A percentile compares a stretch with the other conserved stretches of the same genome.
Conservation (phyloP, 2,888 invertebrate genomes). For the Hemaris fuciformis region DNA sequence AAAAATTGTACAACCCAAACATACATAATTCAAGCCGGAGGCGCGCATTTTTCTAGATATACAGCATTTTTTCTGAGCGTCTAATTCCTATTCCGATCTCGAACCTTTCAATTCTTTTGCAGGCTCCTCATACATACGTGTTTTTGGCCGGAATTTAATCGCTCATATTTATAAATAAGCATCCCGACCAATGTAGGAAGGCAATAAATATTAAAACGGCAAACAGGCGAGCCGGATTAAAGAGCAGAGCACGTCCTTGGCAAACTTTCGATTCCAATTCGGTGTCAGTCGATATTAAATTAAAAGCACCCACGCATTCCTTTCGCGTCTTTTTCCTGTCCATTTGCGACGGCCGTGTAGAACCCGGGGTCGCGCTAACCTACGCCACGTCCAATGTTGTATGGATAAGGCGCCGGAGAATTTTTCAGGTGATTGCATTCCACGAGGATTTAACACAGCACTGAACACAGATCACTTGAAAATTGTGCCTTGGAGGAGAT, state of each 20-base stretch:
- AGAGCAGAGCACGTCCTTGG: slow-evolving; percentile 68
- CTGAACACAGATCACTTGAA: background rate
- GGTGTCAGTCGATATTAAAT: slow-evolving; percentile 81
- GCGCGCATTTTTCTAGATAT: slow-evolving; percentile 6
- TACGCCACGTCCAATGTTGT: slow-evolving; percentile 33
- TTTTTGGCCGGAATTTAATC: slow-evolving; percentile 44
- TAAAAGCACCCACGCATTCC: slow-evolving; percentile 81
- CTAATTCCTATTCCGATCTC: slow-evolving; percentile 5
- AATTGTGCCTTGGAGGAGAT: no score
- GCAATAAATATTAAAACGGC: slow-evolving; percentile 64
- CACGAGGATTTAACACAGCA: background rate
- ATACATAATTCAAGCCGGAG: background rate
- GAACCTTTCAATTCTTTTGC: slow-evolving; percentile 1
- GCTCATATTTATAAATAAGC: slow-evolving; percentile 49
- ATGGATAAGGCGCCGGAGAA: slow-evolving; percentile 45
- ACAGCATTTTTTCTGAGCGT: background rate
- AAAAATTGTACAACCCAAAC: background rate
- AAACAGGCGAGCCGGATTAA: slow-evolving; percentile 58
- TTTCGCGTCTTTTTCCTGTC: slow-evolving; percentile 80
- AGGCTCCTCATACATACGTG: slow-evolving; percentile 23
- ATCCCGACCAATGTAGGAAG: slow-evolving; percentile 32
- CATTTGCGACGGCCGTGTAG: slow-evolving; percentile 80
- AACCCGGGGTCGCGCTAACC: slow-evolving; percentile 74
- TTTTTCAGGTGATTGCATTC: slow-evolving; percentile 17
- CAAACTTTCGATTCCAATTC: slow-evolving; percentile 79